Evolutionary conservation across 2,113 vertebrate species (phyloP).

Genomic region (Dolichallabes microphthalmus): DNA sequence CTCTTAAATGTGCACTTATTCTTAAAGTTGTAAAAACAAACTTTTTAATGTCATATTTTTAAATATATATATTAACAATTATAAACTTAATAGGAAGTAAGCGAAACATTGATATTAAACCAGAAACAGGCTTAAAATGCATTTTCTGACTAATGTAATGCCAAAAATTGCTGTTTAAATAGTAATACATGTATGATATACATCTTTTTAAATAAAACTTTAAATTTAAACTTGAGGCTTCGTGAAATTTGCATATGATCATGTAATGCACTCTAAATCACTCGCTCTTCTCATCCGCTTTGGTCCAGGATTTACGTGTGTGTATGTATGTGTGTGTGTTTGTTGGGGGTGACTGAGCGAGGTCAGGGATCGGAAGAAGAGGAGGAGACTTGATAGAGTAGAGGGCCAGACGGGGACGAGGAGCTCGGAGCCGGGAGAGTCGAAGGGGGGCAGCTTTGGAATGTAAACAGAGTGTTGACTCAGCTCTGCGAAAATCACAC

Average conservation of each 20-base stretch:
- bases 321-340: neutral
- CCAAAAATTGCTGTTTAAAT: neutral
- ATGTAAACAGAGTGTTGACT: constrained; percentile 53
- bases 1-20: neutral
- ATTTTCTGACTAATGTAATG: neutral
- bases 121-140: neutral
- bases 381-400: neutral
- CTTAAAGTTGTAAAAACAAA: neutral
- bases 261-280: too few species aligned
- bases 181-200: neutral
- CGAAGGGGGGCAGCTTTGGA: constrained; percentile 38
- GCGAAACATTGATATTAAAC: neutral
- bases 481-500: constrained; percentile 22
- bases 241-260: neutral
- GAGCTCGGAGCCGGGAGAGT: constrained; percentile 29
- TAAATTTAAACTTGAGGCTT: neutral
- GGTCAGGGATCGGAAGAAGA: constrained; percentile 35
- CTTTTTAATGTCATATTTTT: neutral
- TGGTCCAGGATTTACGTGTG: constrained; percentile 8
- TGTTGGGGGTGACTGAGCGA: constrained; percentile 2
- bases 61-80: neutral
- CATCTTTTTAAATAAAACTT: neutral
- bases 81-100: neutral
- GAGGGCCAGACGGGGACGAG: constrained; percentile 24
- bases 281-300: neutral